These are phyloP conservation scores for Galeopterus variegatus DNA, from an alignment of 2,113 vertebrate species.

Conservation along the genomic window DNA sequence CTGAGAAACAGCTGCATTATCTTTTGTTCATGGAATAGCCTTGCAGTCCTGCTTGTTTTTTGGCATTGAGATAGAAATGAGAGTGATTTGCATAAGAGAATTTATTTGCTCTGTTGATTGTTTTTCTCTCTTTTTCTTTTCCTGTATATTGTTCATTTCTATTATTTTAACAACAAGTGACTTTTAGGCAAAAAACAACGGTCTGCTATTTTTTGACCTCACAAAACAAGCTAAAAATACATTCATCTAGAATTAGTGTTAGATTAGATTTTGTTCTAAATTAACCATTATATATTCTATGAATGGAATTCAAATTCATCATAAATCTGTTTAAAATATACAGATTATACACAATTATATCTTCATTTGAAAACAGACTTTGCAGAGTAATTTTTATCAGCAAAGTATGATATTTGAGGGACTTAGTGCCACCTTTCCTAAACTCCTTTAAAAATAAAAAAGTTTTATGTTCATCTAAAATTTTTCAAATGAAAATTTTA, in stretches of 20 bases:
- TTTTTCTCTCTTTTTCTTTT: slow-evolving; percentile 63
- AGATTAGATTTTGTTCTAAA: slow-evolving; percentile 48
- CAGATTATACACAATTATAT: not conserved
- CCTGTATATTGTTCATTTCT: slow-evolving; percentile 61
- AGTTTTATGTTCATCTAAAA: not conserved
- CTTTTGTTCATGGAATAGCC: slow-evolving; percentile 74
- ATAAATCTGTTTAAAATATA: not conserved
- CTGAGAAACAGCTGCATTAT: slow-evolving; percentile 67
- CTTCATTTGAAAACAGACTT: slow-evolving; percentile 38
- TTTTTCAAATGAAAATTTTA: not conserved
- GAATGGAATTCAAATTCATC: not conserved
- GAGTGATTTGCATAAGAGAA: slow-evolving; percentile 76
- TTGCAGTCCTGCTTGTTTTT: slow-evolving; percentile 57
- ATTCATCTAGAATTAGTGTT: slow-evolving; percentile 53
- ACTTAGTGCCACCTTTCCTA: not conserved
- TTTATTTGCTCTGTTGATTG: slow-evolving; percentile 71
- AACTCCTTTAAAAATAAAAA: not conserved
- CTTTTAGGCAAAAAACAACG: slow-evolving; percentile 60
- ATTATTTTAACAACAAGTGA: slow-evolving; percentile 72
- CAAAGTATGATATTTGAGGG: not conserved
- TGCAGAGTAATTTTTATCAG: not conserved
- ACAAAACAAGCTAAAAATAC: slow-evolving; percentile 61
- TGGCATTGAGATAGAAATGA: slow-evolving; percentile 70
- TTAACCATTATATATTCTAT: slow-evolving; percentile 42
- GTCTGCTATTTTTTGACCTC: slow-evolving; percentile 65